Base-by-base conservation (phyloP, 2,113 vertebrate genomes). In the Irena cyanogastra region DNA sequence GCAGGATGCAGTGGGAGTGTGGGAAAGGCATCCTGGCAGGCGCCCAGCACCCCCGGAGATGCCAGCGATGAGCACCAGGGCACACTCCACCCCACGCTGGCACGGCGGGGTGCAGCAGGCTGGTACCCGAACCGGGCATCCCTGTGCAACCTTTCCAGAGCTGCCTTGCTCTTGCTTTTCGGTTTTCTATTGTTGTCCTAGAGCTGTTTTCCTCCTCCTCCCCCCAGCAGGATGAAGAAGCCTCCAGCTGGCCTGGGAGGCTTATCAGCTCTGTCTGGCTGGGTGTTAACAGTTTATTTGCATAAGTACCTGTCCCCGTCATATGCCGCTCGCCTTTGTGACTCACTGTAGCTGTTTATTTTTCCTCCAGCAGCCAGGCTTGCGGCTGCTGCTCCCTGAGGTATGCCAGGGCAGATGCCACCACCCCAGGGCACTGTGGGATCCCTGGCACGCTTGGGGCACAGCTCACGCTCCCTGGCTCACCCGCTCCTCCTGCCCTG, bases 201-300 rank as follows among this genome's bases (percentile, higher is more conserved):
- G 93, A 64, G 82, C 94, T 65, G 4, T 60, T 68, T 44, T 92
- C 61, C 54, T 77, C 81, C 93, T 83, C 82, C 89, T 81, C 95
- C 93, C 81, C 70, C 75, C 49, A 90, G 89, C 56, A 89, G 91
- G 87, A 84, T 85, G 86, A 89, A 95, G 93, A 87, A 94, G 74
- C 89, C 66, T 97, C 95, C 95, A 97, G 94, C 92, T 97, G 96
- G 94, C 91, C 91, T 81, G 49, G 94, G 93, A 97, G 83, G 96
- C 95, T 97, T 97, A 97, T 95, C 96, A 95, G 95, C 94, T 95
- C 94, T 95, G 95, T 94, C 97, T 97, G 95, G 65, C 95, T 92
- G 95, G 87, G 94, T 95, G 95, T 96, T 97, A 97, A 87, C 70
- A 60, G 66, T 87, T 66, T 93, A 91, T 97, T 97, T 97, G 95